phyloP scores from a whole-genome alignment of 2,888 invertebrate genomes.

The Patella depressa region DNA sequence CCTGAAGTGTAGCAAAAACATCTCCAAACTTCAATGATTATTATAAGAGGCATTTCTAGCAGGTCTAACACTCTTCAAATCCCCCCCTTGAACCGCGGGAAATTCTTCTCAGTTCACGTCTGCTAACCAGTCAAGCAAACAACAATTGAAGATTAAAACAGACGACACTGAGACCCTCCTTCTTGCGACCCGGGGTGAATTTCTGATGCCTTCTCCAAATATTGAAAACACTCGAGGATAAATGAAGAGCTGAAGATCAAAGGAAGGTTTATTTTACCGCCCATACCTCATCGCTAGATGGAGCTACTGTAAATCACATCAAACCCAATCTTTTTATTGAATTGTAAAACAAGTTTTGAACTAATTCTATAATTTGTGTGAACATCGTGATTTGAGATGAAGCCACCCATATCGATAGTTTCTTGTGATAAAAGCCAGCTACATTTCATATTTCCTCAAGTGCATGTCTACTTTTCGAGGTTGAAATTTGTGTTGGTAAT shows the following conservation, averaged over 20 bases:
- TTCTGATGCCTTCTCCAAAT: conserved; percentile 4
- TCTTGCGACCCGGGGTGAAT: conserved; percentile 3
- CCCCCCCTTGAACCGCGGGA: neutral
- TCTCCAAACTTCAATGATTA: too few relatives aligned
- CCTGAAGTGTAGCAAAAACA: too few relatives aligned
- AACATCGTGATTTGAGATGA: neutral
- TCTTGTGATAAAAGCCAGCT: too few relatives aligned
- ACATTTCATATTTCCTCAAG: too few relatives aligned
- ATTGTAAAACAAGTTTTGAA: neutral
- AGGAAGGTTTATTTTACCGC: conserved; percentile 4
- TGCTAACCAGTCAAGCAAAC: neutral
- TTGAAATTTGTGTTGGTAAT: too few relatives aligned
- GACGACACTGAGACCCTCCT: neutral
- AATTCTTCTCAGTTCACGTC: neutral
- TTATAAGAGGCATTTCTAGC: too few relatives aligned
- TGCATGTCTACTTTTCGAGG: too few relatives aligned
- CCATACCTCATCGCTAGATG: neutral
- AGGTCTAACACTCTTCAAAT: too few relatives aligned
- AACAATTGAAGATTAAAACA: conserved; percentile 12
- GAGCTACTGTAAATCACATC: neutral
- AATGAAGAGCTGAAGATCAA: neutral
- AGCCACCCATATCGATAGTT: conserved; percentile 1
- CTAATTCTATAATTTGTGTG: conserved; percentile 2
- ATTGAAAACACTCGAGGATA: neutral
- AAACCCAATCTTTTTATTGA: neutral